Evolutionary conservation across 2,797 vertebrate genomes (phyloP), one percentile per base, ranked within the genome.

Genomic region (Eulemur coronatus): DNA sequence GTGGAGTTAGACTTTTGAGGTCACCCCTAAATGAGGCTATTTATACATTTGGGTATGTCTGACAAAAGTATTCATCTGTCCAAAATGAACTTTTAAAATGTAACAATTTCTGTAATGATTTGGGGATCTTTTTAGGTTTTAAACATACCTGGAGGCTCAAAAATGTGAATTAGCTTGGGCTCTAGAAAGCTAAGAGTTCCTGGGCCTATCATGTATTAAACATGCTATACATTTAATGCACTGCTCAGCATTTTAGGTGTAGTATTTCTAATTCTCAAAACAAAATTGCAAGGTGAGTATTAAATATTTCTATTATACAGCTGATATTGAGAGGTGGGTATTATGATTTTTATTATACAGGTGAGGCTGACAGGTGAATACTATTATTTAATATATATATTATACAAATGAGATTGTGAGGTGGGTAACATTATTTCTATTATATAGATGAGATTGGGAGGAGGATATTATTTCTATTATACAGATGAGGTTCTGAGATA

Each of bases 61-160:
- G 55, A 76, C 89, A 90, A 94, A 80, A 85, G 50, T 35, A 78
- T 75, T 59, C 28, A 33, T 65, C 81, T 84, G 24, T 59, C n/a
- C 79, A 94, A 96, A 94, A 55, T 52, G 87, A 85, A 90, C 63
- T 92, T 69, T 85, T 82, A 69, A 92, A 85, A 95, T 70, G 48
- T 7, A 89, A 80, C 13, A n/a, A 52, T 55, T 93, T 89, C 81
- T 91, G 4, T 41, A 84, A 90, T 26, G 70, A 76, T 93, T 91
- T 89, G 0, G 38, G 48, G 7, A 80, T 67, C 93, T 95, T 85
- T 30, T 90, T 86, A 80, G 79, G 84, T 94, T 91, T 76, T 26
- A 61, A 94, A 72, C 28, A 94, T 33, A 90, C 65, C 35, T 67
- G 28, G 84, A 89, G 48, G 69, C 70, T 93, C 46, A 84, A 84